Evolutionary conservation across 2,113 vertebrate genomes (phyloP).

Genomic region (Columba livia): DNA sequence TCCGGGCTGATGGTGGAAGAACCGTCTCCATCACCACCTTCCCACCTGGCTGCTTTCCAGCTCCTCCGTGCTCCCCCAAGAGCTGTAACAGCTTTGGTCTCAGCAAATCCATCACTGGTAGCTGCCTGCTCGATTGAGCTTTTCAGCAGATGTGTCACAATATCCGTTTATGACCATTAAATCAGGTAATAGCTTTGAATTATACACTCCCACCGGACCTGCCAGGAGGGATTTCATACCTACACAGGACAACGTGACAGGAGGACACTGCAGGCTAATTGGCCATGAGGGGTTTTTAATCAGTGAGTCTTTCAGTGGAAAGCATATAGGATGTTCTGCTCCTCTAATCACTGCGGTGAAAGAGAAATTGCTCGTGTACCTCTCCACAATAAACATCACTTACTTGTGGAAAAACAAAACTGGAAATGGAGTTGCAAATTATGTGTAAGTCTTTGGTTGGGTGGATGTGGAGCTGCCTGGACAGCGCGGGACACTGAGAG

Average conservation of each 20-base stretch:
- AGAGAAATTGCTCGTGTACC: neutral
- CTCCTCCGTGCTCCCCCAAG: neutral
- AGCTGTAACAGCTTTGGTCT: neutral
- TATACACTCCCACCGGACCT: neutral
- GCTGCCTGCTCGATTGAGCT: neutral
- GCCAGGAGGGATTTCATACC: neutral
- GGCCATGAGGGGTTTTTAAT: neutral
- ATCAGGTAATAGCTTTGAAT: neutral
- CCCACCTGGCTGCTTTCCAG: neutral
- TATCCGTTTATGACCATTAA: neutral
- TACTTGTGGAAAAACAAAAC: neutral
- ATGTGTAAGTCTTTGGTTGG: neutral
- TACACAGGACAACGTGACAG: rapidly evolving
- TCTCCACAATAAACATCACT: neutral
- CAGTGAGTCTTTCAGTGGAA: neutral
- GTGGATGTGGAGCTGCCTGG: neutral
- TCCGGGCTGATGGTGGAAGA: neutral
- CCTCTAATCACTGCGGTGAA: neutral
- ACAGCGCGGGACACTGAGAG: neutral
- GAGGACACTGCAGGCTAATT: neutral
- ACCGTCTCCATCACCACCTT: neutral
- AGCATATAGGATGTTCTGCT: neutral
- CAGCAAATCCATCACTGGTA: neutral
- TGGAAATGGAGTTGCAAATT: neutral
- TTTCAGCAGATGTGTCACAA: neutral